Evolutionary conservation across 2,888 invertebrate genomes (phyloP), one percentile per base, ranked within the genome.

Genomic region (Petrophora chlorosata): DNA sequence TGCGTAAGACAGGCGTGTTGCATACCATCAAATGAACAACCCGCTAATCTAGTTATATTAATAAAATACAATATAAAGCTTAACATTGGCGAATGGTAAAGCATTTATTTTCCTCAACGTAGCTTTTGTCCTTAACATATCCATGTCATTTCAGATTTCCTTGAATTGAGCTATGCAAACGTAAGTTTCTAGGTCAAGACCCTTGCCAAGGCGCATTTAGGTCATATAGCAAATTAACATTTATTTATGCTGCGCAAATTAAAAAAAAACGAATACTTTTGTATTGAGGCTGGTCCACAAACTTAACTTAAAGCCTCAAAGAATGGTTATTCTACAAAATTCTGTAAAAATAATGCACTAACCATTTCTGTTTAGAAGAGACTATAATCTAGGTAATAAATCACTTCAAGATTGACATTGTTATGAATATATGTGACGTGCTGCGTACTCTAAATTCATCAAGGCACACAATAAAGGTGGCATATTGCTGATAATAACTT

Each of bases 121-220:
- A 26, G 5, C 4, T 13, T 29, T 22, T 34, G 26, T 32, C 22
- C 35, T 33, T 44, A 8, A 19, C 25, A 33, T 32, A 23, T 28
- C 7, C 23, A 10, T 45, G 30, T 23, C 9, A 40, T 38, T 42
- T 39, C 30, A 39, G 7, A 22, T 45, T 46, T 46, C 49, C 45
- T 52, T 49, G 49, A 43, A 45, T 38, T 42, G 14, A 33, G 36
- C 35, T 43, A 43, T 43, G 40, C 34, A 34, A 29, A 44, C 43
- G 43, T 46, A 47, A 43, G 44, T 48, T 40, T 51, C 44, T 48
- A 44, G 55, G 55, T 55, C 50, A 43, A 36, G 36, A 40, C 39
- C 34, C 15, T 15, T 15, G 17, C 25, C 16, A 38, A 26, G 17
- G 30, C 19, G 7, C 7, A 7, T 19, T 30, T 34, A 25, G 17